Base-by-base conservation (phyloP, 2,797 vertebrate species). In the Kryptolebias ocellatus region DNA sequence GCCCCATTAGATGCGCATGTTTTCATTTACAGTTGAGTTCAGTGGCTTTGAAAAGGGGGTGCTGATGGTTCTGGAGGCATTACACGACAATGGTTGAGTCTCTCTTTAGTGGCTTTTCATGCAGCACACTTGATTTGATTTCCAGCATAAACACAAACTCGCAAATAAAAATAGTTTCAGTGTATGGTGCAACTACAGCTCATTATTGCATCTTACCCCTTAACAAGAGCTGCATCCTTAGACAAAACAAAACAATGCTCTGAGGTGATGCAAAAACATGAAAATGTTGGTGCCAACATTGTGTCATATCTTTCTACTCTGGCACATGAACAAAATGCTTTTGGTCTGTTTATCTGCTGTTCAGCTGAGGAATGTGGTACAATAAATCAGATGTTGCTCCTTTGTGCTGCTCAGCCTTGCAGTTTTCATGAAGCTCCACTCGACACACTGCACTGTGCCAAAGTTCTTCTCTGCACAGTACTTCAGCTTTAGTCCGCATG, bases 221-320 rank as follows among this genome's bases (percentile, higher is more conserved):
- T 52, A 77, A 60, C 64, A 59, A 72, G 59, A 28, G 44, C 50
- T 72, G 44, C 68, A 51, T 67, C 52, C 34, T 65, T 20, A 28
- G 60, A 75, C 64, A 70, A 79, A 89, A 76, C 66, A 83, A 74
- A 76, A 83, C 59, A 59, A n/a, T 69, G 60, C 60, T 74, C 54
- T 12, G 64, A 86, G 70, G 54, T 83, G 79, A 89, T 67, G 76
- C 72, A 84, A 88, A 87, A 87, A 83, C 54, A 69, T 67, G 77
- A 70, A 70, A 79, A 85, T 10, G 50, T 56, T 71, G 50, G 64
- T 46, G 64, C 62, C 53, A 65, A 70, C 45, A 65, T 70, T 7
- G 65, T 60, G 16, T 58, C 29, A 8, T 60, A 45, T 71, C 45
- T 64, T 69, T 75, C 66, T 60, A 58, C 47, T 20, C 55, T 46